These are phyloP conservation scores for Heliconius erato DNA, from an alignment of 2,888 invertebrate genomes.

Conservation along the genomic window DNA sequence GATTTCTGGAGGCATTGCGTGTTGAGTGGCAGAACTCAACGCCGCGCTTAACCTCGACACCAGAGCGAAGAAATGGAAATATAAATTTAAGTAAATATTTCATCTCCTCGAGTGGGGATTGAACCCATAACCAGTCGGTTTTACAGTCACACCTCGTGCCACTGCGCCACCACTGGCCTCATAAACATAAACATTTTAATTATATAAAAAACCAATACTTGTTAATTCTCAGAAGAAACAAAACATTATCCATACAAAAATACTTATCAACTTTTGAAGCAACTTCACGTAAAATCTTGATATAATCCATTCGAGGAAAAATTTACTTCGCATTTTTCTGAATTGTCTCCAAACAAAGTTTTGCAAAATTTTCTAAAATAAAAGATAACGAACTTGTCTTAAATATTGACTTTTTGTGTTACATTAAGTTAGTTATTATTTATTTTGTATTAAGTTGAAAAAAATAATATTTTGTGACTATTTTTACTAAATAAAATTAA, in stretches of 20 bases:
- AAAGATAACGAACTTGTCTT: not conserved
- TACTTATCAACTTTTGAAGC: not conserved
- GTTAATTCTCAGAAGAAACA: not conserved
- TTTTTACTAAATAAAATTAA: too few relatives aligned
- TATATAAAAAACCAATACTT: not conserved
- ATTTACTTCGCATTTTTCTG: not conserved
- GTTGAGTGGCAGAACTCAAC: too few relatives aligned
- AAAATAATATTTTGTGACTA: too few relatives aligned
- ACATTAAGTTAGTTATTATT: not conserved
- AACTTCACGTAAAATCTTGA: not conserved
- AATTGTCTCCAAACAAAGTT: not conserved
- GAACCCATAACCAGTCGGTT: too few relatives aligned
- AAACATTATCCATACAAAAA: not conserved
- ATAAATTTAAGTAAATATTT: too few relatives aligned
- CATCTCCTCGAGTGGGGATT: too few relatives aligned
- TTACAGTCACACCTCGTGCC: too few relatives aligned
- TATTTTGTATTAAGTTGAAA: too few relatives aligned
- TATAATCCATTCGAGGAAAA: constrained; percentile 10
- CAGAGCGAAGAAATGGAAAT: too few relatives aligned
- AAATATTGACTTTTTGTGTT: constrained; percentile 10
- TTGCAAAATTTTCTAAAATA: not conserved
- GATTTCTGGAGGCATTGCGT: too few relatives aligned
- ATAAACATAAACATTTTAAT: not conserved
- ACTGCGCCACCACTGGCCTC: too few relatives aligned
- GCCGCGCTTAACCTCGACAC: too few relatives aligned